These are phyloP conservation scores for Cheilosia impressa DNA, from an alignment of 2,888 invertebrate species.

Conservation along the genomic window DNA sequence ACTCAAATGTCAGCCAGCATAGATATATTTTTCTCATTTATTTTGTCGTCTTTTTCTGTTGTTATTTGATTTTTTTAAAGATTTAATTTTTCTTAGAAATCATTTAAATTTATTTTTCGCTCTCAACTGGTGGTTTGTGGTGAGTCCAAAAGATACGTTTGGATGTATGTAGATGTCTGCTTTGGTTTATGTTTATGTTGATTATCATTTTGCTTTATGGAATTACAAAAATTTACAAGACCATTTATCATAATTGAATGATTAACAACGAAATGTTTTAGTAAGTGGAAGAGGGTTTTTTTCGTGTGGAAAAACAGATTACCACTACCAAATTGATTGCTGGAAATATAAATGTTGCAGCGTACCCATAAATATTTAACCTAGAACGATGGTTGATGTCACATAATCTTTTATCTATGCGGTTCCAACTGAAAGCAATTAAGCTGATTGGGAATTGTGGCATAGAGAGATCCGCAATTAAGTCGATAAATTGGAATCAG, in stretches of 20 bases:
- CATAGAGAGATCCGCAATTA: too few species aligned
- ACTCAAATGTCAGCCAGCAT: constrained; percentile 39
- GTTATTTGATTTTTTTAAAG: background rate
- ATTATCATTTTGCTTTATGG: background rate
- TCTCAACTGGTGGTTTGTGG: background rate
- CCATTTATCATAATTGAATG: constrained; percentile 17
- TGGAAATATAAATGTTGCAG: background rate
- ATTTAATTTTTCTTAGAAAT: constrained; percentile 1
- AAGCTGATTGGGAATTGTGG: too few species aligned
- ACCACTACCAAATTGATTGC: background rate
- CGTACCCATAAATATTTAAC: too few species aligned
- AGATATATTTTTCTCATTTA: constrained; percentile 2
- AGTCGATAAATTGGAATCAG: too few species aligned
- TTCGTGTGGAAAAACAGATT: background rate
- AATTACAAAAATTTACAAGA: background rate
- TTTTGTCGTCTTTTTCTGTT: background rate
- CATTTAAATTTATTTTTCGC: constrained; percentile 13
- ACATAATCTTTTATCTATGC: too few species aligned
- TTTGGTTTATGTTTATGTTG: background rate
- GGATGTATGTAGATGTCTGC: background rate
- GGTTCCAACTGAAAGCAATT: too few species aligned
- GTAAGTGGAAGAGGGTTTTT: background rate
- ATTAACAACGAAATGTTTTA: background rate
- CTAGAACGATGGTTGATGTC: too few species aligned
- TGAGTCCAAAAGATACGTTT: background rate